These are phyloP conservation scores for Rhynchophorus ferrugineus DNA, from an alignment of 1,140 invertebrate species.

Conservation along the genomic window DNA sequence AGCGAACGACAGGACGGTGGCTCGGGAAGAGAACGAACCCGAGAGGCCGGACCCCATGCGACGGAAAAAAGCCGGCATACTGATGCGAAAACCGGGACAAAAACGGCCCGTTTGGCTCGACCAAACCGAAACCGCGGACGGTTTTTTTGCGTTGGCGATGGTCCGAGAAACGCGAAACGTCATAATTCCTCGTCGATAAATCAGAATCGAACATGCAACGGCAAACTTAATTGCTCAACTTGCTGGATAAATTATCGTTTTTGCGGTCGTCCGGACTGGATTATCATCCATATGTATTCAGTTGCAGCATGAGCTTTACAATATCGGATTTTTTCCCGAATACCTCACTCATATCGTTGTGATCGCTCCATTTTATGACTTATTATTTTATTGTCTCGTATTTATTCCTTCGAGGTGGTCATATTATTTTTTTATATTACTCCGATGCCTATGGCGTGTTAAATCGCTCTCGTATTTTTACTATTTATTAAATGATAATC, in stretches of 20 bases:
- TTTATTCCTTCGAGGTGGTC: conserved; percentile 17
- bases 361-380: conserved; percentile 17
- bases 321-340: conserved; percentile 14
- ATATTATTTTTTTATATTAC: conserved; percentile 11
- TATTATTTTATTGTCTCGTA: conserved; percentile 23
- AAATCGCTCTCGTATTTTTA: no score
- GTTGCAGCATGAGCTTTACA: conserved; percentile 20
- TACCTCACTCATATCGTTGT: conserved; percentile 16
- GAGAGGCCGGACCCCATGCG: no score
- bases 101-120: no score
- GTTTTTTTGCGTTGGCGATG: neutral
- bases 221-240: conserved; percentile 15
- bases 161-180: conserved; percentile 16
- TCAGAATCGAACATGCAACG: conserved; percentile 21
- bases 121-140: neutral
- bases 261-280: conserved; percentile 8
- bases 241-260: conserved; percentile 19
- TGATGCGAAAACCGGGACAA: no score
- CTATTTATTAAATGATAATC: no score
- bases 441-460: no score
- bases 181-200: conserved; percentile 23
- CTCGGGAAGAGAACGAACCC: no score
- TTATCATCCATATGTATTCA: conserved; percentile 18
- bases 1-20: no score
- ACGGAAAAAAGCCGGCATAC: no score